Conservation (phyloP, 2,888 invertebrate genomes). For the Dryocosmus kuriphilus region DNA sequence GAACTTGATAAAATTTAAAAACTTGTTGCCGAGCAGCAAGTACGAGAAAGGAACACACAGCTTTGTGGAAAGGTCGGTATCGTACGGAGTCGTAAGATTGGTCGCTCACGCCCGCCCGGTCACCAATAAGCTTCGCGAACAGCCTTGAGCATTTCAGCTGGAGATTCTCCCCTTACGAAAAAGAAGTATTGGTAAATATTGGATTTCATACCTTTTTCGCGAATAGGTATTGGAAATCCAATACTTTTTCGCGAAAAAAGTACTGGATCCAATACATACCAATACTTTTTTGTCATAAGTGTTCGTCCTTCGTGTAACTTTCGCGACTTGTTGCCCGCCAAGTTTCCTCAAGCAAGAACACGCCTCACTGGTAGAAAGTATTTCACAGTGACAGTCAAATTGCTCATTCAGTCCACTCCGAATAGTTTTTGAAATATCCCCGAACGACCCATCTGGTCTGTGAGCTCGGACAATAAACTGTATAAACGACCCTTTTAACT, state of each 20-base stretch:
- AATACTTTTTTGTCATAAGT: too few relatives aligned
- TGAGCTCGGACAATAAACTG: slow-evolving; percentile 6
- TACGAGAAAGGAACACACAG: neutral
- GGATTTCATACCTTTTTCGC: too few relatives aligned
- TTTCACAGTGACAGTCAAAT: slow-evolving; percentile 30
- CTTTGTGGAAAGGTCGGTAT: neutral
- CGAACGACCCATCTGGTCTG: slow-evolving; percentile 23
- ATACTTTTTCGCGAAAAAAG: too few relatives aligned
- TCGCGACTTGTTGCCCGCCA: slow-evolving; percentile 58
- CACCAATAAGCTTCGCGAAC: slow-evolving; percentile 61
- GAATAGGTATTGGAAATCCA: too few relatives aligned
- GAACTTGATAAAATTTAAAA: neutral
- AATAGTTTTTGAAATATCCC: slow-evolving; percentile 27
- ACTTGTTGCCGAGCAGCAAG: neutral
- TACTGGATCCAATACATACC: too few relatives aligned
- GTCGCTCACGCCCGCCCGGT: neutral
- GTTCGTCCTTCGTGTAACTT: slow-evolving; percentile 53
- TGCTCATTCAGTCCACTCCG: slow-evolving; percentile 6
- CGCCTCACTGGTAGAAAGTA: slow-evolving; percentile 24
- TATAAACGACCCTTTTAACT: slow-evolving; percentile 12
- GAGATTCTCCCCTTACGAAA: too few relatives aligned
- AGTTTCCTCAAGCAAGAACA: slow-evolving; percentile 46
- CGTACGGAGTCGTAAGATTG: slow-evolving; percentile 16
- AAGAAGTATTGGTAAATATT: too few relatives aligned
- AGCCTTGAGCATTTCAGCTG: slow-evolving; percentile 55